A percentile compares a stretch with the other conserved stretches of the same genome.
These are phyloP conservation scores for Hemicentrotus pulcherrimus DNA, from an alignment of 35 echinoderm and acorn worm species.

Conservation along the genomic window DNA sequence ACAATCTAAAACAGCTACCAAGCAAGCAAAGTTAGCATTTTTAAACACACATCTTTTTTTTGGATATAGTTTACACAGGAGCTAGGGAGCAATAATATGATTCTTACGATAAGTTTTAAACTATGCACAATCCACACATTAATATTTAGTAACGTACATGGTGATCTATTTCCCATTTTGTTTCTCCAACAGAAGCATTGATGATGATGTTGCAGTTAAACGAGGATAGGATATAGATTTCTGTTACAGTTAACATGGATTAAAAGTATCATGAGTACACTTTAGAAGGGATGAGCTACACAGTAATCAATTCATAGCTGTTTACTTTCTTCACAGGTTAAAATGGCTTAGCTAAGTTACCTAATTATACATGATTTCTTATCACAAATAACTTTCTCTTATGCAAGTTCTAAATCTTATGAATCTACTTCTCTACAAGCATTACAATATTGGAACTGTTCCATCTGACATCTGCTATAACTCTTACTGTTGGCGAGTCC, in stretches of 20 bases:
- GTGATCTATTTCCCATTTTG: neutral
- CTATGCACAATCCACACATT: slow-evolving; percentile 13
- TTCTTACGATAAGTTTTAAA: slow-evolving; percentile 29
- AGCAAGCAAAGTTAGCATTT: slow-evolving; percentile 38
- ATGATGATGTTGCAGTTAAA: neutral
- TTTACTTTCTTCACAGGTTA: neutral
- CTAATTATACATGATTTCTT: neutral
- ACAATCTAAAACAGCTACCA: slow-evolving; percentile 9
- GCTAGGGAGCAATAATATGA: slow-evolving; percentile 20
- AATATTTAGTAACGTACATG: neutral
- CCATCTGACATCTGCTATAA: neutral
- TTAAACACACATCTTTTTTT: slow-evolving; percentile 25
- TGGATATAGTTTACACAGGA: slow-evolving; percentile 26
- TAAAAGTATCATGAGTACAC: slow-evolving; percentile 4
- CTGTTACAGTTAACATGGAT: neutral
- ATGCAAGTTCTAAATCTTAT: neutral
- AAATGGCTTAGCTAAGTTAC: neutral
- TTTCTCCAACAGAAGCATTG: neutral
- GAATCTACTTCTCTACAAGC: neutral
- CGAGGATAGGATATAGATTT: too few species aligned
- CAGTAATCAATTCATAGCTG: neutral
- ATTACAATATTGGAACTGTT: neutral
- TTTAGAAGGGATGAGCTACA: neutral
- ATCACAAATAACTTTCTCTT: neutral
- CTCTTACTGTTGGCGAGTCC: neutral